Evolutionary conservation across 2,113 vertebrate species (phyloP).

Genomic region (Siphamia tubifer): DNA sequence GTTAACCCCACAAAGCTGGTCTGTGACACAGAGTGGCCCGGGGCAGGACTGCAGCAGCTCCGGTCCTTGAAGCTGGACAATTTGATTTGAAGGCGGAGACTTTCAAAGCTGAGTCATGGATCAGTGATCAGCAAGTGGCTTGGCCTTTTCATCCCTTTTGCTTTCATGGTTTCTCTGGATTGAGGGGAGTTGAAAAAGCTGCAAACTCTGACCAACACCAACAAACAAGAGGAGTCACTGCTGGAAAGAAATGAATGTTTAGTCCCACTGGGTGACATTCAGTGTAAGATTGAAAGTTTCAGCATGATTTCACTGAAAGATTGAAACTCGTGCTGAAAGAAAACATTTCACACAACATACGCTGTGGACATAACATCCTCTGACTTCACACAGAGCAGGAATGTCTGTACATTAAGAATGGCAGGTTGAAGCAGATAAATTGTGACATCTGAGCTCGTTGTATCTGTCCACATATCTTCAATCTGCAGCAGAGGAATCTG

Average conservation of each 20-base stretch:
- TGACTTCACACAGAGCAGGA: slow-evolving; percentile 61
- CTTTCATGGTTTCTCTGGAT: slow-evolving; percentile 46
- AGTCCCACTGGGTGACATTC: slow-evolving; percentile 13
- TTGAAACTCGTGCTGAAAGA: slow-evolving; percentile 41
- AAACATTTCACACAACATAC: slow-evolving; percentile 48
- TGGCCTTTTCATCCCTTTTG: slow-evolving; percentile 67
- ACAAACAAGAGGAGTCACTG: slow-evolving; percentile 57
- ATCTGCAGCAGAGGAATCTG: slow-evolving; percentile 63
- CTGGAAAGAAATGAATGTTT: slow-evolving; percentile 22
- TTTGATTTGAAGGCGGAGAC: slow-evolving; percentile 58
- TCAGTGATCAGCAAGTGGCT: slow-evolving; percentile 62
- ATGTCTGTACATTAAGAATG: slow-evolving; percentile 63
- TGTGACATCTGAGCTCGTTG: slow-evolving; percentile 66
- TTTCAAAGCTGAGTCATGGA: slow-evolving; percentile 75
- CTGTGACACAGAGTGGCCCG: slow-evolving; percentile 58
- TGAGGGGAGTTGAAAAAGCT: slow-evolving; percentile 2
- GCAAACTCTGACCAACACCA: slow-evolving; percentile 35
- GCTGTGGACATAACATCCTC: slow-evolving; percentile 49
- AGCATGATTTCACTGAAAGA: background rate
- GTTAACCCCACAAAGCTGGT: slow-evolving; percentile 65
- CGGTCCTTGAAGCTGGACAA: slow-evolving; percentile 54
- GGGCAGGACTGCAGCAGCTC: slow-evolving; percentile 55
- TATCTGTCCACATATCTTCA: slow-evolving; percentile 62
- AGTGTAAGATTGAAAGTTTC: slow-evolving; percentile 17
- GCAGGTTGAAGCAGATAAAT: slow-evolving; percentile 57